A percentile compares a stretch with the other conserved stretches of the same genome.
phyloP scores from a whole-genome alignment of 2,113 vertebrate species.

The Trochalopteron elliotii region DNA sequence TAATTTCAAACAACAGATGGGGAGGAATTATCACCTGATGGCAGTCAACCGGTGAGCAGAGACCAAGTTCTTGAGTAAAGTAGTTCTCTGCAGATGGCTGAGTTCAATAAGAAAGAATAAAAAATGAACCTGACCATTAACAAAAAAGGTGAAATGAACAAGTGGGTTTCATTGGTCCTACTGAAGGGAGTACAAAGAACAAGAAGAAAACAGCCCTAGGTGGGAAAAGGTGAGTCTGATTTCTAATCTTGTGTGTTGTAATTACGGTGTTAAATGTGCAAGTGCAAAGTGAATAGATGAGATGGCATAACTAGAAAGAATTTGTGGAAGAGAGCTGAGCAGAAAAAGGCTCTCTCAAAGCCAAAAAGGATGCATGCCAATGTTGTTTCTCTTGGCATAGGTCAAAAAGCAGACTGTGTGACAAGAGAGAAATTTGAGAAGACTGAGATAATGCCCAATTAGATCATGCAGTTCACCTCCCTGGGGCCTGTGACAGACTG shows the following conservation, averaged over 20 bases:
- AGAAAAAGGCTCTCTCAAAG: constrained; percentile 54
- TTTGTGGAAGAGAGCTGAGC: constrained; percentile 45
- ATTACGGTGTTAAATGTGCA: constrained; percentile 11
- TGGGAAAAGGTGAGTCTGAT: constrained; percentile 17
- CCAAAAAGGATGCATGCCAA: constrained; percentile 61
- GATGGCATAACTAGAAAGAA: constrained; percentile 54
- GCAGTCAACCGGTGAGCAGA: neutral
- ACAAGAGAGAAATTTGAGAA: constrained; percentile 65
- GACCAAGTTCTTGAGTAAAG: constrained; percentile 12
- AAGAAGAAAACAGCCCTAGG: neutral
- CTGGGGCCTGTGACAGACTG: constrained; percentile 16
- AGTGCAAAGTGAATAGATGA: constrained; percentile 4
- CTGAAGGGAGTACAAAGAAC: neutral
- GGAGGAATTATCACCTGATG: constrained; percentile 23
- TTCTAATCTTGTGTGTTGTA: constrained; percentile 17
- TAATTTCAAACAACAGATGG: constrained; percentile 19
- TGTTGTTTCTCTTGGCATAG: constrained; percentile 63
- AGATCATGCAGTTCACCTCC: constrained; percentile 61
- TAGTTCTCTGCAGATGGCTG: neutral
- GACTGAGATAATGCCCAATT: constrained; percentile 61
- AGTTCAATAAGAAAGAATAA: neutral
- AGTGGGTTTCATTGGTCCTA: neutral
- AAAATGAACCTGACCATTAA: neutral
- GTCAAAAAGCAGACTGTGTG: constrained; percentile 65
- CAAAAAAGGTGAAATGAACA: neutral